Percentiles rank a stretch among this genome's conserved stretches.
Conservation (phyloP, 2,797 vertebrate genomes). For the Sebastes oblongus region DNA sequence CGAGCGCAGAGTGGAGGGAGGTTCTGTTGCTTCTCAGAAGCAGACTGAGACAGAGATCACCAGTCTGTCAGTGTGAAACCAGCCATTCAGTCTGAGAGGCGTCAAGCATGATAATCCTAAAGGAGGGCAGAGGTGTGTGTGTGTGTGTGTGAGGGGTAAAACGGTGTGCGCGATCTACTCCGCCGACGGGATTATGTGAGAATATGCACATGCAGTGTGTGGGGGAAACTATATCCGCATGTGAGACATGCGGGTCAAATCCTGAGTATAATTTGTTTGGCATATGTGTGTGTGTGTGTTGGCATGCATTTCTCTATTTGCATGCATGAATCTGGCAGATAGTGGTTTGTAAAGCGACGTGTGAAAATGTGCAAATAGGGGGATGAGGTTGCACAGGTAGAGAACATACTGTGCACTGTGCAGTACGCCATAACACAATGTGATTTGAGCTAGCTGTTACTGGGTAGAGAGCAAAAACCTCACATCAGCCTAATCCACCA, state of each 20-base stretch:
- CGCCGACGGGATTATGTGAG: conserved; percentile 36
- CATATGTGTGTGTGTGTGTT: background rate
- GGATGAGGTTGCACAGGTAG: conserved; percentile 22
- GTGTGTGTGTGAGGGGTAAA: conserved; percentile 13
- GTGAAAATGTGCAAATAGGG: conserved; percentile 28
- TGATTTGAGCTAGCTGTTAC: conserved; percentile 9
- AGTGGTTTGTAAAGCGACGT: background rate
- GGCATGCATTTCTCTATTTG: background rate
- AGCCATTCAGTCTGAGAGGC: conserved; percentile 73
- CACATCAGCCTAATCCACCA: conserved; percentile 56
- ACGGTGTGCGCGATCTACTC: conserved; percentile 24
- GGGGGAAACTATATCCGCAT: conserved; percentile 18
- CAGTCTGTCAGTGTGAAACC: conserved; percentile 71
- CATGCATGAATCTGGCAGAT: conserved; percentile 19
- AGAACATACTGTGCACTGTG: conserved; percentile 1
- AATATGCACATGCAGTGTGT: conserved; percentile 23
- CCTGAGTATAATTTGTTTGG: conserved; percentile 17
- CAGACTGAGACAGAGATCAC: conserved; percentile 71
- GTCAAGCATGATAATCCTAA: conserved; percentile 69
- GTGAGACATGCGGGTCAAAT: conserved; percentile 34
- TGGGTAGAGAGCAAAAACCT: conserved; percentile 8
- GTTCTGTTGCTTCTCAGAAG: conserved; percentile 49
- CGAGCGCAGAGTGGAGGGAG: conserved; percentile 39
- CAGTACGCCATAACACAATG: background rate
- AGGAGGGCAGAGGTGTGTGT: conserved; percentile 48